Conservation (phyloP, 2,113 vertebrate species). For the Paradoxurus hermaphroditus region DNA sequence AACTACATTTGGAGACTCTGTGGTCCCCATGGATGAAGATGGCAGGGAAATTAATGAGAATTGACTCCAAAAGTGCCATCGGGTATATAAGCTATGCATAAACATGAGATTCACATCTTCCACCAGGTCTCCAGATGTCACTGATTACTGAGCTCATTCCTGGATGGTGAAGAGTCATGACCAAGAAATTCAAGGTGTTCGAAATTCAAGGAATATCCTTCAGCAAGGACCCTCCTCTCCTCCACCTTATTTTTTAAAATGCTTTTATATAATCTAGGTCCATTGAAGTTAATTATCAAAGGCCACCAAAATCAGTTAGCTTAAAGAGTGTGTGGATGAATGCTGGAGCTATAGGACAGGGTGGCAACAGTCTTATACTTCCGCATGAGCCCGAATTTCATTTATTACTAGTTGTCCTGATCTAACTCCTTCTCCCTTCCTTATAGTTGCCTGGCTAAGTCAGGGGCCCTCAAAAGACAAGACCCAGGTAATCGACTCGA, state of each 20-base stretch:
- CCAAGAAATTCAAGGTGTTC: background rate
- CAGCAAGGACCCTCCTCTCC: background rate
- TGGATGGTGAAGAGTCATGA: background rate
- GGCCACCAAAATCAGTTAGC: background rate
- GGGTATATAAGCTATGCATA: background rate
- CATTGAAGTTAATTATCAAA: background rate
- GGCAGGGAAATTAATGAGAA: background rate
- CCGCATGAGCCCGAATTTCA: background rate
- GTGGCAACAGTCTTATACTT: background rate
- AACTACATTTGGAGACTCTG: background rate
- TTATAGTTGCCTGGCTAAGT: background rate
- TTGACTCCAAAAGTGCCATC: background rate
- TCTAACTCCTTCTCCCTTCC: background rate
- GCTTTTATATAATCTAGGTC: background rate
- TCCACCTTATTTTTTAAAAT: background rate
- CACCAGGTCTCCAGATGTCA: background rate
- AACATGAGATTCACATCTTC: background rate
- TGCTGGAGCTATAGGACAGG: background rate
- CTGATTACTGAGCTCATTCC: background rate
- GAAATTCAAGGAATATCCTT: background rate
- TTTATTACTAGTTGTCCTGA: background rate
- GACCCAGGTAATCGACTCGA: background rate
- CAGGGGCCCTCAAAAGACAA: background rate
- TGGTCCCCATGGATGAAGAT: background rate
- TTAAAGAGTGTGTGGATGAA: background rate